These are phyloP conservation scores for Cygnus olor DNA, from an alignment of 2,797 vertebrate genomes.

Conservation along the genomic window DNA sequence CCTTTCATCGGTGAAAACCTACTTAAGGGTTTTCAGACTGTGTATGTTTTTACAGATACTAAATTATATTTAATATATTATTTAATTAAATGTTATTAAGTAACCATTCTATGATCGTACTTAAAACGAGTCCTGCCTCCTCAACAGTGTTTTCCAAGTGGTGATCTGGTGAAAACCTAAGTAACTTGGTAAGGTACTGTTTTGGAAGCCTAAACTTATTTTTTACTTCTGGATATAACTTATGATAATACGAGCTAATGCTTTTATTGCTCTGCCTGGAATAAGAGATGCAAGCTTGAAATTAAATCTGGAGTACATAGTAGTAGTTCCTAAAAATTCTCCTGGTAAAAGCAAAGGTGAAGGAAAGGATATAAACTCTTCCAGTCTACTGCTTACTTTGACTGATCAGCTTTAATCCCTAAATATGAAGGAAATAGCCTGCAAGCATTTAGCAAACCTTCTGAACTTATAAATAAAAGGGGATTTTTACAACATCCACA, in stretches of 20 bases:
- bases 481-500: neutral
- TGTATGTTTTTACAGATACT: neutral
- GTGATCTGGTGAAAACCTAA: neutral
- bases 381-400: neutral
- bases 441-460: neutral
- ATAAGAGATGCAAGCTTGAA: neutral
- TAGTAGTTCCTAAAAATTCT: neutral
- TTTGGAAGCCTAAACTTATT: neutral
- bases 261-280: neutral
- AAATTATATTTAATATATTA: no score
- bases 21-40: neutral
- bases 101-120: neutral
- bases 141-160: neutral
- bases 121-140: slow-evolving; percentile 3
- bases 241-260: neutral
- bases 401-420: neutral
- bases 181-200: neutral
- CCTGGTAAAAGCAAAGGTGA: neutral
- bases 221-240: neutral
- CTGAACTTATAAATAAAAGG: neutral
- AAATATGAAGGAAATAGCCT: neutral
- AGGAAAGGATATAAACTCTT: neutral
- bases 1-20: neutral
- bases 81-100: no score
- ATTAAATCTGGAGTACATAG: neutral